Evolutionary conservation across 2,797 vertebrate genomes (phyloP), one percentile per base, ranked within the genome.

Genomic region (Neosalanx taihuensis): DNA sequence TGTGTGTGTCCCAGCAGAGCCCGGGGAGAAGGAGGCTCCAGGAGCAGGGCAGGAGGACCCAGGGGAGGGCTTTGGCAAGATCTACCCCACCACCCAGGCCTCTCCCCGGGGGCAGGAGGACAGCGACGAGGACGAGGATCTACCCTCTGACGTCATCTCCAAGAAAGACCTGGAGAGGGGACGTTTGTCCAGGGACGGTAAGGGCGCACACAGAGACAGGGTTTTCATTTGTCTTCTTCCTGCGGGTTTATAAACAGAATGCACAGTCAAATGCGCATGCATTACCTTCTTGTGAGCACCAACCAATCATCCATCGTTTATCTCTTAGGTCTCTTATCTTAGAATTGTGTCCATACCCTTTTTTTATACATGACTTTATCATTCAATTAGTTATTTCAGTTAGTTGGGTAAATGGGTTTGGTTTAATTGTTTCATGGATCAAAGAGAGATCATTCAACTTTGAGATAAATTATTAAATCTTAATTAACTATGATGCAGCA

Each of bases 121-220:
- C 69, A 88, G 91, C 5, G 93, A 93, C 1, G 91, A 93, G 0
- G 94, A 96, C 1, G 89, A 93, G 37, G 93, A 95, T 51, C 91
- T 98, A 81, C 89, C 94, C 17, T 94, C 94, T 0, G 94, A 95
- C 70, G 93, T 96, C 83, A 93, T 99, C 89, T 96, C 97, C 73
- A 93, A 94, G 83, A 96, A 92, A 83, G 95, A 98, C 79, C 89
- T 99, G 79, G 95, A 97, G 74, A 98, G 93, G 80, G 94, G 95
- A 74, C 92, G 95, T 31, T 89, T 99, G 77, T 95, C 95, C 20
- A 94, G 85, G 94, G 95, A 97, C 56, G 97, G 98, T 98, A 92
- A 86, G 6, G 10, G 9, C 12, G 13, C 9, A 46, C 41, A 12
- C 10, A 9, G 35, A 37, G 41, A 46, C 13, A 12, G 41, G 33